These are phyloP conservation scores for Apodemia zela DNA, from an alignment of 2,888 invertebrate species.

Conservation along the genomic window DNA sequence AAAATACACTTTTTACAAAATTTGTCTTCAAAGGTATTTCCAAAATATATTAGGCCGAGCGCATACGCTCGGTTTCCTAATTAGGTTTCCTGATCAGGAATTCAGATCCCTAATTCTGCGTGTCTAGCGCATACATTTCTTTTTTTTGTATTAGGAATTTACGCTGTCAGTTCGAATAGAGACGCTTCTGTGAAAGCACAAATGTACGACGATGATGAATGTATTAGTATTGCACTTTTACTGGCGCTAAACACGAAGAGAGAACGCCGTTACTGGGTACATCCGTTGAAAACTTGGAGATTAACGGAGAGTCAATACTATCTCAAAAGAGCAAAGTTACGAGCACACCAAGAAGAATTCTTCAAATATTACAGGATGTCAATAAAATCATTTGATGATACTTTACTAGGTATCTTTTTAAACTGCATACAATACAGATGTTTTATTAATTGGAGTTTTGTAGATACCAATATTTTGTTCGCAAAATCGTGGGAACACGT, in stretches of 20 bases:
- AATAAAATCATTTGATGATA: conserved; percentile 26
- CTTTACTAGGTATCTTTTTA: too few relatives aligned
- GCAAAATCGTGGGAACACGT: neutral
- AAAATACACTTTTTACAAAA: too few relatives aligned
- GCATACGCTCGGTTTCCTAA: neutral
- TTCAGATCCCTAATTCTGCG: neutral
- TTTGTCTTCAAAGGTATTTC: too few relatives aligned
- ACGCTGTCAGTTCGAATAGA: neutral
- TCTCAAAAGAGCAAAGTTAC: conserved; percentile 24
- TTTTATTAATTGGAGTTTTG: too few relatives aligned
- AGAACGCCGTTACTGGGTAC: neutral
- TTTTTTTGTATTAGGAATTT: neutral
- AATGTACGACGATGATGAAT: neutral
- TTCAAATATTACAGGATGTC: conserved; percentile 27
- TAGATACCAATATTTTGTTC: too few relatives aligned
- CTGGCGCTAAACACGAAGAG: neutral
- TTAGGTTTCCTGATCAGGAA: neutral
- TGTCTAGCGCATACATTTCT: too few relatives aligned
- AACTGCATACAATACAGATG: too few relatives aligned
- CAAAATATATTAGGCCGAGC: too few relatives aligned
- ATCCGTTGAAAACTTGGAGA: conserved; percentile 12
- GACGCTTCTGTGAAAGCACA: neutral
- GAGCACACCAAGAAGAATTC: conserved; percentile 25
- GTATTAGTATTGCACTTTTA: neutral
- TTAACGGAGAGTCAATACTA: conserved; percentile 21